These are phyloP conservation scores for Acinonyx jubatus DNA, from an alignment of 2,113 vertebrate species.

Conservation along the genomic window DNA sequence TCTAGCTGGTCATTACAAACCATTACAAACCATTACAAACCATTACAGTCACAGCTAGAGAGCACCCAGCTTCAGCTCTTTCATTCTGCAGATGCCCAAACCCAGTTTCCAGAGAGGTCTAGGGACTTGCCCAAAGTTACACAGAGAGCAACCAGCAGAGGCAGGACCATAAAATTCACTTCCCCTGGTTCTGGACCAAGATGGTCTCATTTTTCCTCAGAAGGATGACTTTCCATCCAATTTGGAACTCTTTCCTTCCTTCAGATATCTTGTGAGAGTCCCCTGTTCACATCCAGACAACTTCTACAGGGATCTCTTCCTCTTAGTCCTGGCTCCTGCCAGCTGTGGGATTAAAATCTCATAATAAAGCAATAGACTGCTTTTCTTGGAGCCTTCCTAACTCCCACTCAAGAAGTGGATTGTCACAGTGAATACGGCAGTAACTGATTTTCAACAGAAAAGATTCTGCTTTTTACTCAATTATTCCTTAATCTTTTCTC, in stretches of 20 bases:
- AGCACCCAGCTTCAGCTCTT: neutral
- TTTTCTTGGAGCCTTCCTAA: neutral
- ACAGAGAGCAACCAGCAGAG: neutral
- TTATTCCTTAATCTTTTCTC: neutral
- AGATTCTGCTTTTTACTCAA: constrained; percentile 30
- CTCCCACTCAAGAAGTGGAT: neutral
- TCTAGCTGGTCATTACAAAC: no score
- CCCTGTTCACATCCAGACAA: neutral
- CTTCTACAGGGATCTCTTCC: neutral
- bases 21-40: no score
- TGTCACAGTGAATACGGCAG: neutral
- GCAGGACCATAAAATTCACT: neutral
- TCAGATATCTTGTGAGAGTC: neutral
- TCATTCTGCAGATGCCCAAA: neutral
- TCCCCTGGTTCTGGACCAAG: neutral
- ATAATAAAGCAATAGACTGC: constrained; percentile 17
- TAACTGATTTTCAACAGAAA: constrained; percentile 15
- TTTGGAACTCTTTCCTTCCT: neutral
- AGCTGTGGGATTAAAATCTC: neutral
- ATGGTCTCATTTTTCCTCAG: neutral
- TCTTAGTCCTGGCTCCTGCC: neutral
- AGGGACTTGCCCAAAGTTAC: neutral
- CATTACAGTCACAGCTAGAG: neutral
- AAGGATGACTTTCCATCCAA: neutral
- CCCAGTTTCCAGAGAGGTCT: neutral